phyloP scores from a whole-genome alignment of 35 echinoderm and acorn worm species.

The Ophioderma brevispina region DNA sequence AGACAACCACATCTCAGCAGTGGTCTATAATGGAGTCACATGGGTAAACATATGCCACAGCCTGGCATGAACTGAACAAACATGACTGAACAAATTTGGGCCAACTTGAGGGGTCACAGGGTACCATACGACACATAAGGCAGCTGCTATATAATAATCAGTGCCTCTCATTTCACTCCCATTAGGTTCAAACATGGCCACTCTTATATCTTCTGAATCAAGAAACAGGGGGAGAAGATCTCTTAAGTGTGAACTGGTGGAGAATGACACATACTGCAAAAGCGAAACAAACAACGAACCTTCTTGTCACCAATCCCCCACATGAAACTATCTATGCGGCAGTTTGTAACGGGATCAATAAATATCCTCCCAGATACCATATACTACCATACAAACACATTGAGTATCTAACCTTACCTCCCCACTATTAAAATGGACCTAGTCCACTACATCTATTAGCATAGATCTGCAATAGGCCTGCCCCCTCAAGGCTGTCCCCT shows the following conservation, averaged over 20 bases:
- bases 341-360: no score
- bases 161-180: no score
- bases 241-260: no score
- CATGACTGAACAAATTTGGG: neutral
- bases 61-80: neutral
- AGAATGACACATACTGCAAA: no score
- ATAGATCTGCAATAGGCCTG: neutral
- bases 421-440: neutral
- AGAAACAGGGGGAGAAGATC: no score
- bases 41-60: neutral
- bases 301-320: no score
- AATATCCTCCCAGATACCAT: no score
- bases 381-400: no score
- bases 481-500: neutral
- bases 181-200: no score
- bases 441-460: neutral
- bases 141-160: neutral
- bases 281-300: no score
- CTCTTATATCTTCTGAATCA: no score
- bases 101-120: neutral
- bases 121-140: neutral
- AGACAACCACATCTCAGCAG: neutral
- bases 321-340: no score
- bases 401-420: neutral
- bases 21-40: neutral